A percentile compares a stretch with the other conserved stretches of the same genome.
phyloP scores from a whole-genome alignment of 92 coral and sea anemone species.

The Paragorgia papillata region DNA sequence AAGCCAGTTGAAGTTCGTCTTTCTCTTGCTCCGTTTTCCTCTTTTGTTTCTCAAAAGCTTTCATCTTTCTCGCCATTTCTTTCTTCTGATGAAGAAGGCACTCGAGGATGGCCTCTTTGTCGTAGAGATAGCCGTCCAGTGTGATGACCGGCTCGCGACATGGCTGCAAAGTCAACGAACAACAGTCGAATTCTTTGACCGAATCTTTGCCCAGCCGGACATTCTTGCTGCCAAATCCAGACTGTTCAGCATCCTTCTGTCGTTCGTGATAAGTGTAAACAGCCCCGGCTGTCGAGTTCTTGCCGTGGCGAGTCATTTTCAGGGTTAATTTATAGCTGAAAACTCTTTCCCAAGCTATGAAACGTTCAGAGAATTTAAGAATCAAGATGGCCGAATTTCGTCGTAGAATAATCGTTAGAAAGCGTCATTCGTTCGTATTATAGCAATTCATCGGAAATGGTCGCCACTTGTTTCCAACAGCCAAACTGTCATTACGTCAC shows the following conservation, averaged over 20 bases:
- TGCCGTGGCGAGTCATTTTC: constrained; percentile 94
- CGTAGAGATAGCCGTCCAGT: constrained; percentile 84
- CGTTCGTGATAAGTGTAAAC: constrained; percentile 96
- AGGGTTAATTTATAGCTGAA: neutral
- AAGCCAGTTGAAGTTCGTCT: constrained; percentile 60
- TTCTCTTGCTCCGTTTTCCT: constrained; percentile 71
- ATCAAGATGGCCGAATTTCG: neutral
- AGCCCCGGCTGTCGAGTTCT: constrained; percentile 88
- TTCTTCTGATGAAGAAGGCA: constrained; percentile 93
- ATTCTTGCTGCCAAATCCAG: constrained; percentile 95
- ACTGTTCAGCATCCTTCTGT: constrained; percentile 81
- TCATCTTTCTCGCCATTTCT: constrained; percentile 80
- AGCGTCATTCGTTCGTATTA: no score
- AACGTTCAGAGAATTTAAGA: constrained; percentile 3
- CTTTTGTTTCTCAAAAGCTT: constrained; percentile 93
- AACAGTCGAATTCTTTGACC: constrained; percentile 93
- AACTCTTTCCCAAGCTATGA: constrained; percentile 3
- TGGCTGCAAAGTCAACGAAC: constrained; percentile 88
- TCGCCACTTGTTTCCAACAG: no score
- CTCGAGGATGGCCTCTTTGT: constrained; percentile 89
- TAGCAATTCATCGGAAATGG: no score
- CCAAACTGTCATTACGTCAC: no score
- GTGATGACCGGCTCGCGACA: constrained; percentile 93
- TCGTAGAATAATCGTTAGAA: no score
- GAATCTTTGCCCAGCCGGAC: constrained; percentile 94